phyloP scores from a whole-genome alignment of 2,113 vertebrate species.

The Nestor notabilis region DNA sequence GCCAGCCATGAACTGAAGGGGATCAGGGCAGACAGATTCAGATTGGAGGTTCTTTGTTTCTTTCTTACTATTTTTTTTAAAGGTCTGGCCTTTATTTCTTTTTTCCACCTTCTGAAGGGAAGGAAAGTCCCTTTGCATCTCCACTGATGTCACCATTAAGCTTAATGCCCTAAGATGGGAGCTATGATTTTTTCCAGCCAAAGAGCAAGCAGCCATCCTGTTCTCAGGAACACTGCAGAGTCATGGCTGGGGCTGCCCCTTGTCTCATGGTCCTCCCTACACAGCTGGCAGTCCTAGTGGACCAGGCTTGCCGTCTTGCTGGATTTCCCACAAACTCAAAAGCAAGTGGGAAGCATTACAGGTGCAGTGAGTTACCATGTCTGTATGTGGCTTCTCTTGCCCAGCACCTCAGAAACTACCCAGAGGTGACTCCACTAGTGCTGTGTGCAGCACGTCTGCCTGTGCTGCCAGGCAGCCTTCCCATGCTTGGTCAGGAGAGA shows the following conservation, averaged over 20 bases:
- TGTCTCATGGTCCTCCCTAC: neutral
- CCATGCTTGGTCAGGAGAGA: neutral
- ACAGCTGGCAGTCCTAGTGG: neutral
- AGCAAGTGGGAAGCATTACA: neutral
- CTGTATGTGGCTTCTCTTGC: neutral
- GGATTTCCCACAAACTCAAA: neutral
- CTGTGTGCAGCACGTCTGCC: neutral
- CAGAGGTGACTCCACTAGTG: neutral
- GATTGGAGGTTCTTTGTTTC: neutral
- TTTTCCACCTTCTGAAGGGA: neutral
- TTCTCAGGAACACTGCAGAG: neutral
- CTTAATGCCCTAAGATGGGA: neutral
- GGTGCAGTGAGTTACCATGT: neutral
- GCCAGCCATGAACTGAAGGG: neutral
- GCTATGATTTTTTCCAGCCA: neutral
- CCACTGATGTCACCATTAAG: neutral
- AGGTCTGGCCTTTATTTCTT: neutral
- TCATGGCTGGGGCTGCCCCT: neutral
- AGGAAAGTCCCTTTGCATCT: neutral
- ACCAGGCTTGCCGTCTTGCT: neutral
- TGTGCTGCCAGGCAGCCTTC: neutral
- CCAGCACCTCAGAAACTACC: neutral
- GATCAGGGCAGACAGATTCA: neutral
- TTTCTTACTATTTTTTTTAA: neutral
- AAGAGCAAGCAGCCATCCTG: neutral